These are phyloP conservation scores for Polypedilum pembai DNA, from an alignment of 1,140 invertebrate genomes.

Conservation along the genomic window DNA sequence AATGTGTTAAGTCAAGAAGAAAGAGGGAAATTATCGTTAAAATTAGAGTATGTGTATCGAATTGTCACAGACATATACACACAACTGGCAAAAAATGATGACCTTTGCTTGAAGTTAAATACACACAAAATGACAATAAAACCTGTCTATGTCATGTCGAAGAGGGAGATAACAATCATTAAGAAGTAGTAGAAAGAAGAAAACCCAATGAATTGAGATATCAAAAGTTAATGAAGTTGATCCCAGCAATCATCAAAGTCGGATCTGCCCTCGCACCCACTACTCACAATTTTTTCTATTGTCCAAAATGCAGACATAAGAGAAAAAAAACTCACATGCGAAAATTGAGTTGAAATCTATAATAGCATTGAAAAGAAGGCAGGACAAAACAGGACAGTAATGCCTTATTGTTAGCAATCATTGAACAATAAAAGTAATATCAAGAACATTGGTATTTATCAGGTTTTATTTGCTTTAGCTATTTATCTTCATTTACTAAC, in stretches of 20 bases:
- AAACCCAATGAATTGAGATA: slow-evolving; percentile 24
- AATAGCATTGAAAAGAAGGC: not conserved
- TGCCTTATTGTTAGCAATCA: not conserved
- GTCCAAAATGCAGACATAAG: not conserved
- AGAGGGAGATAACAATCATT: not conserved
- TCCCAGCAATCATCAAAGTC: slow-evolving; percentile 22
- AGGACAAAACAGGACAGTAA: not conserved
- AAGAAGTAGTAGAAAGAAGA: not conserved
- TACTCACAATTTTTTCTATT: not conserved
- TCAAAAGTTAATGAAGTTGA: slow-evolving; percentile 28
- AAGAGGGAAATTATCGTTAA: slow-evolving; percentile 2
- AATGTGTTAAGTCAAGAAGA: slow-evolving; percentile 21
- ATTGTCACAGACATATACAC: no score
- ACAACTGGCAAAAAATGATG: not conserved
- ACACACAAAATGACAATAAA: not conserved
- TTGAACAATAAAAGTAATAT: slow-evolving; percentile 27
- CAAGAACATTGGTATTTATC: not conserved
- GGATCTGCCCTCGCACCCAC: slow-evolving; percentile 25
- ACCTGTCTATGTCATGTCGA: not conserved
- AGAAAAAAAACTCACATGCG: not conserved
- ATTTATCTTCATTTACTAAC: slow-evolving; percentile 27
- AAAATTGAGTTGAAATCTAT: slow-evolving; percentile 8
- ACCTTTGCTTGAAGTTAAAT: slow-evolving; percentile 5
- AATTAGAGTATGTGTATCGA: slow-evolving; percentile 17
- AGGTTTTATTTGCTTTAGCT: slow-evolving; percentile 21